Percentiles rank a stretch among this genome's conserved stretches.
phyloP scores from a whole-genome alignment of 2,797 vertebrate species.

The Liasis olivaceus region DNA sequence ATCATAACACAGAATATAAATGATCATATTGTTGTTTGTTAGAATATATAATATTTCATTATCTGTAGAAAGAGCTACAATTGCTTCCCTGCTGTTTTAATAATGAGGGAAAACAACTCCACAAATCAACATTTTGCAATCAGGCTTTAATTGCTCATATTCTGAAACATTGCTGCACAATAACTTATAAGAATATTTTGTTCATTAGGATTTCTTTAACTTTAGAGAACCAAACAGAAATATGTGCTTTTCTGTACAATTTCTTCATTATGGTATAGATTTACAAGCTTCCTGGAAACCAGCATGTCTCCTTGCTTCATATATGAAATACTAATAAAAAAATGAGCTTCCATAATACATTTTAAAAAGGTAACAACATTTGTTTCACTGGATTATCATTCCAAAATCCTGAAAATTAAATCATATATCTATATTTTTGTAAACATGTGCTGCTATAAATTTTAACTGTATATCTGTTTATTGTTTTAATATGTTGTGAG shows the following conservation, averaged over 20 bases:
- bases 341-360: neutral
- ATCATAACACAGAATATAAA: slow-evolving; percentile 5
- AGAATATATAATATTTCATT: neutral
- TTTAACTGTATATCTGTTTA: too few species aligned
- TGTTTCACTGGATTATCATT: too few species aligned
- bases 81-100: slow-evolving; percentile 12
- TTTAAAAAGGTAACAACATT: neutral
- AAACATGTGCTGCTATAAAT: too few species aligned
- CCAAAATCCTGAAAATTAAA: neutral
- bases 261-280: neutral
- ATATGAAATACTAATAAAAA: neutral
- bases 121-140: neutral
- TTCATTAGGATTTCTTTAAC: neutral
- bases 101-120: neutral
- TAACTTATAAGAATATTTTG: neutral
- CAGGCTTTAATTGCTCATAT: slow-evolving; percentile 4
- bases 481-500: too few species aligned
- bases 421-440: neutral
- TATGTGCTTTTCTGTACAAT: neutral
- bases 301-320: neutral
- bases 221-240: neutral
- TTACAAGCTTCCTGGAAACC: neutral
- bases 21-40: neutral
- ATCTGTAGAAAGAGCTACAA: slow-evolving; percentile 4
- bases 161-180: neutral